Evolutionary conservation across 2,888 invertebrate genomes (phyloP).

Genomic region (Rhagium mordax): DNA sequence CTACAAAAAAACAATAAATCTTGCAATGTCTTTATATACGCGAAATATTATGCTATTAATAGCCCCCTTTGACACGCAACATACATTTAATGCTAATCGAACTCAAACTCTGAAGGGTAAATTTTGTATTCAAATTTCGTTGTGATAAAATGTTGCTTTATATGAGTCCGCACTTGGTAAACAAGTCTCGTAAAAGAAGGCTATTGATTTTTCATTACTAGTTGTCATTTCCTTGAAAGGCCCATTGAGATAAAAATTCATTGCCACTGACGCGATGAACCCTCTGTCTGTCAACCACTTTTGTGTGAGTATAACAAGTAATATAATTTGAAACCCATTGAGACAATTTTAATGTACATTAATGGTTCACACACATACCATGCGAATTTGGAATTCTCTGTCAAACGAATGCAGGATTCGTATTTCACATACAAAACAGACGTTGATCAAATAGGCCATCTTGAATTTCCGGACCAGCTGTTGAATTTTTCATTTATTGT

Average conservation of each 20-base stretch:
- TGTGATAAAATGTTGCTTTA: conserved; percentile 3
- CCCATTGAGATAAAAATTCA: conserved; percentile 26
- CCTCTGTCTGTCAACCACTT: conserved; percentile 21
- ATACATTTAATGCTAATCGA: background rate
- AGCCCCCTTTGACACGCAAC: background rate
- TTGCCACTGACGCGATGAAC: conserved; percentile 17
- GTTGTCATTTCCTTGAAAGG: conserved; percentile 28
- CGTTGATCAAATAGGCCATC: conserved; percentile 10
- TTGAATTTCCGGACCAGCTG: conserved; percentile 11
- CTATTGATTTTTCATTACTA: conserved; percentile 29
- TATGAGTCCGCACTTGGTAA: conserved; percentile 22
- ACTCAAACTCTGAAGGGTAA: conserved; percentile 1
- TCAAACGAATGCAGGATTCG: background rate
- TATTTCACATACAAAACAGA: conserved; percentile 18
- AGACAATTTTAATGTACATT: conserved; percentile 23
- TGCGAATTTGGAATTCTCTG: conserved; percentile 5
- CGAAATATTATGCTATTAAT: background rate
- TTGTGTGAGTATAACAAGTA: conserved; percentile 7
- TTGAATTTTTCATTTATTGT: conserved; percentile 26
- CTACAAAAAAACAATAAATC: background rate
- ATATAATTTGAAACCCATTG: conserved; percentile 19
- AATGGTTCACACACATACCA: conserved; percentile 8
- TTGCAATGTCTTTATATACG: background rate
- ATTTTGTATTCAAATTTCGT: conserved; percentile 20
- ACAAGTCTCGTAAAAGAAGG: conserved; percentile 25